A percentile compares a stretch with the other conserved stretches of the same genome.
These are phyloP conservation scores for Notodonta dromedarius DNA, from an alignment of 2,888 invertebrate genomes.

Conservation along the genomic window DNA sequence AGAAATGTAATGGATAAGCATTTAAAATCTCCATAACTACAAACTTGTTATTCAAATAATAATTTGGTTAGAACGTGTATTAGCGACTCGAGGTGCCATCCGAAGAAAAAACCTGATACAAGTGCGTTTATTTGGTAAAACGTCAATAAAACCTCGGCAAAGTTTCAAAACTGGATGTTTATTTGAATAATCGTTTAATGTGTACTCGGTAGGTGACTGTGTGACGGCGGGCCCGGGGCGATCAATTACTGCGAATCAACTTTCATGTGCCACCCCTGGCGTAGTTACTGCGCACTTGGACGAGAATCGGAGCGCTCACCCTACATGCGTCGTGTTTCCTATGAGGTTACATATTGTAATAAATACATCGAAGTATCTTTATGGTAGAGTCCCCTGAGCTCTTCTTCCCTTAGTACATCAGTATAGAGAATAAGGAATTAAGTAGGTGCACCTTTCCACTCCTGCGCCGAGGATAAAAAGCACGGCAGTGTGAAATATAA, in stretches of 20 bases:
- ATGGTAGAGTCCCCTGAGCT: too few relatives aligned
- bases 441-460: too few relatives aligned
- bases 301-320: constrained; percentile 26
- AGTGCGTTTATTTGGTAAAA: neutral
- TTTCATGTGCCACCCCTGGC: constrained; percentile 57
- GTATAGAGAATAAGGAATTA: too few relatives aligned
- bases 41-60: neutral
- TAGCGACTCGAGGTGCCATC: neutral
- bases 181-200: constrained; percentile 39
- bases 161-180: constrained; percentile 17
- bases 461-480: too few relatives aligned
- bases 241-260: constrained; percentile 71
- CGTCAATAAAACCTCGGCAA: constrained; percentile 5
- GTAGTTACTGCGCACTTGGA: constrained; percentile 54
- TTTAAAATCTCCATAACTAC: constrained; percentile 1
- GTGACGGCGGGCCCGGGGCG: constrained; percentile 53
- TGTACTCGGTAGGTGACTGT: constrained; percentile 33
- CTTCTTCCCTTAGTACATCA: too few relatives aligned
- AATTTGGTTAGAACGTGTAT: too few relatives aligned
- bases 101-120: neutral
- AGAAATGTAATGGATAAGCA: too few relatives aligned
- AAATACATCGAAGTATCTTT: neutral
- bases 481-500: too few relatives aligned
- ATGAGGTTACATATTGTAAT: neutral
- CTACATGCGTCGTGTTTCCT: neutral